These are phyloP conservation scores for Trachemys scripta DNA, from an alignment of 2,113 vertebrate species.

Conservation along the genomic window DNA sequence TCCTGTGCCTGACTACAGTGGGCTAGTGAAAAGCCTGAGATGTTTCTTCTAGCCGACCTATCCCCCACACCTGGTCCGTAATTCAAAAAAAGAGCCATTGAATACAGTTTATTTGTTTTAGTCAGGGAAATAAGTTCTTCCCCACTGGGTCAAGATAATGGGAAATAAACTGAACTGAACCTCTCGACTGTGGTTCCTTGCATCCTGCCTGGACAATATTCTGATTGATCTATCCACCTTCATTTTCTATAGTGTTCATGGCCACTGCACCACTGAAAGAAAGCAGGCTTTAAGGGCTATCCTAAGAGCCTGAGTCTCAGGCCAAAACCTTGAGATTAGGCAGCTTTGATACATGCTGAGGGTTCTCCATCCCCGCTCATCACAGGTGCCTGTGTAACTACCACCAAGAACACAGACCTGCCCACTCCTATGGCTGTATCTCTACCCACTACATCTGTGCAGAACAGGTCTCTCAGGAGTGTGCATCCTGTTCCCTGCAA, in stretches of 20 bases:
- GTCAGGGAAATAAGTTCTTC: not conserved
- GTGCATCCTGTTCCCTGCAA: not conserved
- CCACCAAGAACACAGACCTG: not conserved
- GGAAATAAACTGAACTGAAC: not conserved
- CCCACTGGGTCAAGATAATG: not conserved
- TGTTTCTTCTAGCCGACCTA: not conserved
- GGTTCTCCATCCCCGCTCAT: not conserved
- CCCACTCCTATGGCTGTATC: not conserved
- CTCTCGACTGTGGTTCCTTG: not conserved
- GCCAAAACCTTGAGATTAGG: not conserved
- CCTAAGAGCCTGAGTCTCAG: not conserved
- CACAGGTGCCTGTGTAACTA: not conserved
- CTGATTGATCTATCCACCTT: not conserved
- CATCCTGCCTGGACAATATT: not conserved
- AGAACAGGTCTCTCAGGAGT: not conserved
- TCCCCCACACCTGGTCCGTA: fast-evolving
- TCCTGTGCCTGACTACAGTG: not conserved
- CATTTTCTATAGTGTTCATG: not conserved
- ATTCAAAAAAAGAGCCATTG: not conserved
- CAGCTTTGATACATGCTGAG: not conserved
- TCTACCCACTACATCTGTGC: not conserved
- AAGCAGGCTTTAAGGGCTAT: fast-evolving
- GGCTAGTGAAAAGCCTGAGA: not conserved
- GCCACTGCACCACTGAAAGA: fast-evolving
- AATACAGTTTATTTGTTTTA: not conserved